Evolutionary conservation across 2,888 invertebrate species (phyloP).

Genomic region (Mesorhabditis sp.): DNA sequence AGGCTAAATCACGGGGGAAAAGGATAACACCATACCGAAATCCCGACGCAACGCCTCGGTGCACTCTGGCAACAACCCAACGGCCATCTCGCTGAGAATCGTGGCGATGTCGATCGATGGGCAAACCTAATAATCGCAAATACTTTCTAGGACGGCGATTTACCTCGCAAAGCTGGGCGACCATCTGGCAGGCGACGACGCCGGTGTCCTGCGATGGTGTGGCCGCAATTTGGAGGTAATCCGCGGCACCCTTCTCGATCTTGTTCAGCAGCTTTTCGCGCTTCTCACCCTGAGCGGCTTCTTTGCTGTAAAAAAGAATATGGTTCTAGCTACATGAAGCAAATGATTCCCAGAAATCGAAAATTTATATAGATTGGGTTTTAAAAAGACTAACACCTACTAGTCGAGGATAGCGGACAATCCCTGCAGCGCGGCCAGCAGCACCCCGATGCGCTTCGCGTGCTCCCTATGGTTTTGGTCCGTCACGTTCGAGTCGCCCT

Average conservation of each 20-base stretch:
- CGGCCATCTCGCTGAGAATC: slow-evolving; percentile 2
- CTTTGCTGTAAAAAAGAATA: background rate
- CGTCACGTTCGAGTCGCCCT: too few species aligned
- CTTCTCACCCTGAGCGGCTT: background rate
- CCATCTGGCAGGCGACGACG: background rate
- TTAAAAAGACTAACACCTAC: too few species aligned
- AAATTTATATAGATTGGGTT: too few species aligned
- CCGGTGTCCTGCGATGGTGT: too few species aligned
- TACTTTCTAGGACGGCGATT: background rate
- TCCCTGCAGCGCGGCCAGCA: too few species aligned
- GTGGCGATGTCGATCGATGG: background rate
- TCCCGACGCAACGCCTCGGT: background rate
- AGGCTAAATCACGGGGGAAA: too few species aligned
- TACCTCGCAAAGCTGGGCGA: slow-evolving; percentile 1
- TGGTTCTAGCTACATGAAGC: too few species aligned
- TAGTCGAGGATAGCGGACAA: too few species aligned
- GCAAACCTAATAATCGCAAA: background rate
- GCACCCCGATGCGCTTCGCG: too few species aligned
- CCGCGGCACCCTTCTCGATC: background rate
- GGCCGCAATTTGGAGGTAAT: background rate
- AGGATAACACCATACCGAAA: background rate
- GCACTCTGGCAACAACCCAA: background rate
- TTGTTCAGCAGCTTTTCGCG: background rate
- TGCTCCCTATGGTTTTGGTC: too few species aligned
- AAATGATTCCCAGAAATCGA: too few species aligned